Base-by-base conservation (phyloP, 1,140 invertebrate species). In the Dolichoris vasculosae region DNA sequence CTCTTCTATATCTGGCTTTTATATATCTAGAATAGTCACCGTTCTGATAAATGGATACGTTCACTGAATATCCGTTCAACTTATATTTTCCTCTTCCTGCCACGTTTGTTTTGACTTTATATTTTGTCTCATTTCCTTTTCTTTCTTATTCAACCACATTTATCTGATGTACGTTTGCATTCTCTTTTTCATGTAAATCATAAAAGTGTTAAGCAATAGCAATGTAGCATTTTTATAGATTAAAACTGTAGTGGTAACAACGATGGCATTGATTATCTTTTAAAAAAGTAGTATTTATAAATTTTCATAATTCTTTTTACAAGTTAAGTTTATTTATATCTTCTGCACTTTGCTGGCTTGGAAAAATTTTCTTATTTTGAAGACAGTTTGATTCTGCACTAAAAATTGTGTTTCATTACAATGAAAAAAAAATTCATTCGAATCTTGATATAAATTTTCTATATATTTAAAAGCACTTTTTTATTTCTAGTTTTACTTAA, bases 161-260 rank as follows among this genome's bases (percentile, higher is more conserved):
- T 43, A 76, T 6, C n/a, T 20, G 63, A 30, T n/a, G 17, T 17
- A 0, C 17, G 0, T 38, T 71, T 23, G 20, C 51, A 20, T 9
- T 20, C 82, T 63, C 71, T 83, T 76, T 76, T 76, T 48, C 82
- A 83, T 83, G 82, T 76, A 83, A 83, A 83, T 83, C 55, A 55
- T 35, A 9, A 63, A 46, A 76, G 73, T 15, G 71, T 63, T 51
- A 43, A 38, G 26, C n/a, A n/a, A 38, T 69, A 38, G 46, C 67
- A 35, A 30, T 26, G 40, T 17, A 43, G 38, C 35, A 64, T 17
- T 43, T 64, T 40, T 0, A 59, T 46, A 69, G 51, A 51, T 48
- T 46, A 15, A 13, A 46, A 26, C 43, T 46, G 11, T 8, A 32
- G 23, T 46, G n/a, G n/a, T 3, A 75, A 71, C 23, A 40, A 9